Base-by-base conservation (phyloP, 2,113 vertebrate species). In the Spilogale gracilis region DNA sequence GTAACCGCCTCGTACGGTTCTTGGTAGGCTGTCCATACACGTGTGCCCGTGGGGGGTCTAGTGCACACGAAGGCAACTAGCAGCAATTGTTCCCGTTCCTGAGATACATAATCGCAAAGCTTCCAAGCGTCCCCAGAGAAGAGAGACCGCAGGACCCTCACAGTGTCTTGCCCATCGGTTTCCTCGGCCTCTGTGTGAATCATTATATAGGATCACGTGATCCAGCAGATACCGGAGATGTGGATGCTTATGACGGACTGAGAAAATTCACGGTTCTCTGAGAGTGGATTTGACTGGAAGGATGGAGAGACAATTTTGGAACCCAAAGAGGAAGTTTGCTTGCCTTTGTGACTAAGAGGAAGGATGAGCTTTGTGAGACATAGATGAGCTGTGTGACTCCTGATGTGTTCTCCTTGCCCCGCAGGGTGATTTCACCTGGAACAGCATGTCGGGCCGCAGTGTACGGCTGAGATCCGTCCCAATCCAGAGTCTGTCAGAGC, bases 371-470 rank as follows among this genome's bases (percentile, higher is more conserved):
- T 97, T 97, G 80, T 97, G 96, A 98, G 76, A 96, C 54, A 12
- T n/a, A 18, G 56, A 81, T 87, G 76, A 97, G 88, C 94, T 81
- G 6, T 96, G 92, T 95, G 86, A 98, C 95, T 23, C 61, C 97
- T 98, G 90, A 97, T 98, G 96, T 97, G 97, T 98, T 98, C 96
- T 95, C 91, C 96, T 98, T 98, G 96, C 69, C 97, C 98, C 98
- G 93, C 98, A 99, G 99, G 99, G 99, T 98, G 99, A 99, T 97
- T 99, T 99, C 98, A 99, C 99, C 97, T 99, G 99, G 99, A 99
- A 99, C 99, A 99, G 99, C 98, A 99, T 99, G 98, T 99, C 99
- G 27, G 99, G 99, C 96, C 99, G 99, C 96, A 99, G 98, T 0
- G 99, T 99, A 95, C 99, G 98, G 94, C 99, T 99, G 98, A 99